Percentiles rank a stretch among this genome's conserved stretches.
phyloP scores from a whole-genome alignment of 1,140 invertebrate species.

The Episyrphus balteatus region DNA sequence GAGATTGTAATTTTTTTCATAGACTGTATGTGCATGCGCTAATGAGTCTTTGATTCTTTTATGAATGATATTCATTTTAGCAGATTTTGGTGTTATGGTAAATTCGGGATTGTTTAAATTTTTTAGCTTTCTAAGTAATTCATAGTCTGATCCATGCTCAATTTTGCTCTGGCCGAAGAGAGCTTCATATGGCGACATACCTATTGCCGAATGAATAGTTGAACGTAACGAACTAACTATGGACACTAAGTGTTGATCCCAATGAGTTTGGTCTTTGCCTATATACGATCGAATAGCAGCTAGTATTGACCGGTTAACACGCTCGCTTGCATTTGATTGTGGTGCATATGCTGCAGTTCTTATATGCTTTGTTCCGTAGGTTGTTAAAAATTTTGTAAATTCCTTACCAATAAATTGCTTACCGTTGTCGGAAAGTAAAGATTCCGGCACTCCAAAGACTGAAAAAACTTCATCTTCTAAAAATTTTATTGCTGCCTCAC shows the following conservation, averaged over 20 bases:
- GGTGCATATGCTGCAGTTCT: no score
- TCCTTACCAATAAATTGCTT: neutral
- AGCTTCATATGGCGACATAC: conserved; percentile 3
- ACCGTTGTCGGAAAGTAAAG: neutral
- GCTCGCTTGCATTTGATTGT: no score
- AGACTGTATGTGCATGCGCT: neutral
- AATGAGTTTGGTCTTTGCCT: neutral
- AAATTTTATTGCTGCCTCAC: neutral
- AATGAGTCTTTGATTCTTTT: neutral
- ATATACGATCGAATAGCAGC: no score
- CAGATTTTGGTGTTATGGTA: no score
- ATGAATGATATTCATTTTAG: no score
- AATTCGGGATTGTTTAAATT: no score
- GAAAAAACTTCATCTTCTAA: neutral
- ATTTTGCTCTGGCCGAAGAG: conserved; percentile 9
- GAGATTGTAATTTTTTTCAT: conserved; percentile 1
- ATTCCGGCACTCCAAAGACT: neutral
- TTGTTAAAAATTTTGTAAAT: neutral
- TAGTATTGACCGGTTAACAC: no score
- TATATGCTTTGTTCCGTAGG: conserved; percentile 1
- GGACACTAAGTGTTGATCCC: conserved; percentile 2
- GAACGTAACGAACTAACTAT: conserved; percentile 4
- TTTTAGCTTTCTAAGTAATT: no score
- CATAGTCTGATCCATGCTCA: no score
- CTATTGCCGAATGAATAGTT: no score